Base-by-base conservation (phyloP, 2,888 invertebrate genomes). In the Protophormia terraenovae region DNA sequence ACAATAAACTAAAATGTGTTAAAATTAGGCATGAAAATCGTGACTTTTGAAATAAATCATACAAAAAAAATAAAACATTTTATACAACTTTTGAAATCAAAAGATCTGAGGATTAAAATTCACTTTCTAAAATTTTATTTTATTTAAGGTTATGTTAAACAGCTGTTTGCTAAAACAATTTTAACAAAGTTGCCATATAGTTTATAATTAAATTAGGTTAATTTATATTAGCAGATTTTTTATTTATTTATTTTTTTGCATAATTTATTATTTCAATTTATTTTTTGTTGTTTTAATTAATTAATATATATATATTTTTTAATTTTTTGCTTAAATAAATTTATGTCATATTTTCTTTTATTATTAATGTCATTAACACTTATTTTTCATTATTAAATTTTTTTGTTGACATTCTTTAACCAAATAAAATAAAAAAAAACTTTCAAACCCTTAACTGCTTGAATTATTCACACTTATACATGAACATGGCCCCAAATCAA, bases 281-380 rank as follows among this genome's bases (percentile, higher is more conserved):
- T 38, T 38, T 10, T 38, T 38, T 38, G 38, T 14, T 8, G 4
- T 38, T 14, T 14, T 14, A 1, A 41, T 41, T n/a, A 41, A 41
- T 41, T 41, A n/a, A 41, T n/a, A 41, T n/a, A 8, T 32, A 41
- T 4, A 41, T 41, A 3, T 38, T 38, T 2, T 38, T 38, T 7
- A 38, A 10, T 38, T 3, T 3, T 10, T 38, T 38, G n/a, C n/a
- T n/a, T n/a, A n/a, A 38, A 38, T 2, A 41, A n/a, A 41, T 41
- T 41, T 41, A 41, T 41, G 41, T 2, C 41, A 41, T 41, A 41
- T n/a, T 41, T 41, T 14, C 12, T 2, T 14, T 41, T 41, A 3
- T n/a, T 24, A 53, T 53, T 58, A 58, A 58, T 27, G 55, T 58
- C 55, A 58, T 60, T 35, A 60, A 60, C 60, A 60, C 32, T 60